Conservation (phyloP, 2,888 invertebrate genomes). For the Phanerotoma sp. region DNA sequence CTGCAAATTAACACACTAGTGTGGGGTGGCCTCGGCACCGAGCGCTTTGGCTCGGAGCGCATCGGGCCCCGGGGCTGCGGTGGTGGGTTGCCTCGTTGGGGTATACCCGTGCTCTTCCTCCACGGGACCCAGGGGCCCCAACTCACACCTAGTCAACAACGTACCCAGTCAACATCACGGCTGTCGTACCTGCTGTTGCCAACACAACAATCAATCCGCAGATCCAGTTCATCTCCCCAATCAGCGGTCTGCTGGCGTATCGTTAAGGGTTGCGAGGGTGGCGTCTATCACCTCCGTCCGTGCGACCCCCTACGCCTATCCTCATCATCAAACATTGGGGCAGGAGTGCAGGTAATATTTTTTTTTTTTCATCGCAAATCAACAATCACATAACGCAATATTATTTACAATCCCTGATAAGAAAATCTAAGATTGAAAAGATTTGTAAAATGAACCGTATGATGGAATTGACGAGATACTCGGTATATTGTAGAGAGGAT, state of each 20-base stretch:
- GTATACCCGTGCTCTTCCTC: slow-evolving; percentile 55
- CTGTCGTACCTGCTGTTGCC: slow-evolving; percentile 55
- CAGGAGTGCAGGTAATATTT: slow-evolving; percentile 56
- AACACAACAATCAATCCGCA: slow-evolving; percentile 47
- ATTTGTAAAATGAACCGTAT: too few relatives aligned
- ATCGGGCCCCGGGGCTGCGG: slow-evolving; percentile 54
- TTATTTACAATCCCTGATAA: too few relatives aligned
- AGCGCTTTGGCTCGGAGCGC: slow-evolving; percentile 53
- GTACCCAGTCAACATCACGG: slow-evolving; percentile 37
- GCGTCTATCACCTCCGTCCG: slow-evolving; percentile 59
- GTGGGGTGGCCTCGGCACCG: slow-evolving; percentile 49
- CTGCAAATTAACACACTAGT: slow-evolving; percentile 42
- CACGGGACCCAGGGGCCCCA: slow-evolving; percentile 55
- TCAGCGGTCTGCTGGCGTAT: slow-evolving; percentile 53
- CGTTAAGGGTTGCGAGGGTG: slow-evolving; percentile 58
- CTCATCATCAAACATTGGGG: slow-evolving; percentile 56
- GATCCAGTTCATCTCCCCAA: slow-evolving; percentile 53
- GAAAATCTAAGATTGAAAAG: too few relatives aligned
- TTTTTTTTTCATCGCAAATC: too few relatives aligned
- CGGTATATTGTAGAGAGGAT: too few relatives aligned
- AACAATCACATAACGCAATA: too few relatives aligned
- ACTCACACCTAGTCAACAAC: slow-evolving; percentile 38
- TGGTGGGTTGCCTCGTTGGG: slow-evolving; percentile 56
- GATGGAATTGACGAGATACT: too few relatives aligned
- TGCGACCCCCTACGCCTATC: slow-evolving; percentile 57